These are phyloP conservation scores for Peromyscus polionotus DNA, from an alignment of 2,113 vertebrate species.

Conservation along the genomic window DNA sequence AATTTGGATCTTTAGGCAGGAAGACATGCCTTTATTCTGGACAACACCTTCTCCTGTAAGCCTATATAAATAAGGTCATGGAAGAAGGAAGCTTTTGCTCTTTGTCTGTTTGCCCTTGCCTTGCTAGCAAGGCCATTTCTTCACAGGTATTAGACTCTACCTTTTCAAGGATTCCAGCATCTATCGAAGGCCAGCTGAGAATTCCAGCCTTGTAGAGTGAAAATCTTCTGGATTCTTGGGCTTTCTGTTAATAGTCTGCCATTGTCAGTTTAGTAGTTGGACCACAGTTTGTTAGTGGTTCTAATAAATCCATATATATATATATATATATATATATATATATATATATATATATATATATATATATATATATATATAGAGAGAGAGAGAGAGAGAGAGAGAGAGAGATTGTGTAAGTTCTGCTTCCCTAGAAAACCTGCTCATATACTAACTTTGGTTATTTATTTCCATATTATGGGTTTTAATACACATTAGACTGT, in stretches of 20 bases:
- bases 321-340: too few species aligned
- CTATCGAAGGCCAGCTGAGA: not conserved
- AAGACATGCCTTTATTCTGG: not conserved
- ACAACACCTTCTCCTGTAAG: not conserved
- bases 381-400: too few species aligned
- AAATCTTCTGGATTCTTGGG: not conserved
- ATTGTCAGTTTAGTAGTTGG: not conserved
- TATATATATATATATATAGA: too few species aligned
- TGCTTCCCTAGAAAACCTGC: not conserved
- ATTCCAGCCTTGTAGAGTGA: not conserved
- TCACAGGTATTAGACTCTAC: not conserved
- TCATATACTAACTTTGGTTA: not conserved
- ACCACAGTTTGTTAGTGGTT: not conserved
- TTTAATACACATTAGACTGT: not conserved
- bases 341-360: too few species aligned
- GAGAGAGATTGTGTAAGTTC: not conserved
- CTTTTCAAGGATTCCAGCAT: not conserved
- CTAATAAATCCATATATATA: not conserved
- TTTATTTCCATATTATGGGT: not conserved
- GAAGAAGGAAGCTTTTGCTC: not conserved
- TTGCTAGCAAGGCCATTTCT: not conserved
- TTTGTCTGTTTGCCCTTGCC: not conserved
- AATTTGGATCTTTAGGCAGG: not conserved
- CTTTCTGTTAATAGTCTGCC: not conserved
- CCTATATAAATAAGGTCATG: not conserved